Conservation (phyloP, 2,888 invertebrate genomes). For the Crepidodera aurea region DNA sequence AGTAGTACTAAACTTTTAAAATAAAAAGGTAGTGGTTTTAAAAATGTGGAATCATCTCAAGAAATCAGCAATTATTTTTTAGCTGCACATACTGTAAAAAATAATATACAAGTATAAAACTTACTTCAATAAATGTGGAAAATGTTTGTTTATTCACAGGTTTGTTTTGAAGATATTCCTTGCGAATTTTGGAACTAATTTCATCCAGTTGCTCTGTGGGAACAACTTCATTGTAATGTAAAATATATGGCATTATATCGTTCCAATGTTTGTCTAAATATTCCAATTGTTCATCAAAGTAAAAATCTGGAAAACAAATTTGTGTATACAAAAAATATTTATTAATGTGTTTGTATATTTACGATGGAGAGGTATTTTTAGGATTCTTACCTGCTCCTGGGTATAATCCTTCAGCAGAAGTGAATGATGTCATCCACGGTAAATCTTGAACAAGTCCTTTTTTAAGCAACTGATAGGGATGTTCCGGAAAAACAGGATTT, state of each 20-base stretch:
- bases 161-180: constrained; percentile 54
- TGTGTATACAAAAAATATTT: no score
- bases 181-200: constrained; percentile 53
- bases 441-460: constrained; percentile 68
- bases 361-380: no score
- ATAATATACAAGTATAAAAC: no score
- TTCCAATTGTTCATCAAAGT: constrained; percentile 47
- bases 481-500: constrained; percentile 71
- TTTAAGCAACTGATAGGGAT: constrained; percentile 70
- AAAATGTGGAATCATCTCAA: no score
- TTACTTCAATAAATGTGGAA: constrained; percentile 41
- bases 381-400: constrained; percentile 70
- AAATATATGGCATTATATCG: constrained; percentile 55
- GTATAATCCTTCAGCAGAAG: constrained; percentile 77
- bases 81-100: no score
- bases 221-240: constrained; percentile 59
- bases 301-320: constrained; percentile 50
- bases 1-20: no score
- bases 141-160: constrained; percentile 51
- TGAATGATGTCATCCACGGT: constrained; percentile 75
- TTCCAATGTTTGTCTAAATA: constrained; percentile 56
- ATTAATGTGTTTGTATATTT: no score
- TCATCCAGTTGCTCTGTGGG: constrained; percentile 40
- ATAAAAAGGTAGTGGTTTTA: no score
- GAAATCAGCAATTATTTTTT: no score